These are phyloP conservation scores for Nyleta sp. DNA, from an alignment of 2,888 invertebrate genomes.

Conservation along the genomic window DNA sequence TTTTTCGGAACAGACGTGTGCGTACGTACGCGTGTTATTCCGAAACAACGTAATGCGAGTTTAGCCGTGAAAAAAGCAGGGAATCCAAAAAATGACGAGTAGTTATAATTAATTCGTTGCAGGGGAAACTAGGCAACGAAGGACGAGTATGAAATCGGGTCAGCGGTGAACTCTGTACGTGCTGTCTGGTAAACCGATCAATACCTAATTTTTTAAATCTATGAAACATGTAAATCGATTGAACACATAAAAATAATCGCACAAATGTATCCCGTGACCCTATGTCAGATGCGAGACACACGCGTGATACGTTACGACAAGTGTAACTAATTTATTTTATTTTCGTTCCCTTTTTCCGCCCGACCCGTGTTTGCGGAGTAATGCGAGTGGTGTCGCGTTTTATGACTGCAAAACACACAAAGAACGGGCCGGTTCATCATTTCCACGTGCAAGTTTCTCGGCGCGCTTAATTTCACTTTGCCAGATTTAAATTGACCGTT, in stretches of 20 bases:
- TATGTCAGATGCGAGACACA: not conserved
- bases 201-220: slow-evolving; percentile 66
- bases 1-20: too few species aligned
- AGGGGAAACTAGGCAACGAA: slow-evolving; percentile 65
- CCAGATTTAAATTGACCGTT: slow-evolving; percentile 25
- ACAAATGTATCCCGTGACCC: not conserved
- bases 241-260: slow-evolving; percentile 37
- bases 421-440: slow-evolving; percentile 31
- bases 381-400: slow-evolving; percentile 34
- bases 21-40: too few species aligned
- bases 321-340: slow-evolving; percentile 25
- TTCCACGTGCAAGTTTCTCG: slow-evolving; percentile 17
- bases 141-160: slow-evolving; percentile 67
- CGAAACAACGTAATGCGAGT: too few species aligned
- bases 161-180: slow-evolving; percentile 66
- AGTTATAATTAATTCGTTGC: slow-evolving; percentile 66
- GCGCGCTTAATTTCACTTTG: slow-evolving; percentile 28
- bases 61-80: not conserved
- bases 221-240: slow-evolving; percentile 63
- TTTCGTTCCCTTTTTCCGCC: not conserved
- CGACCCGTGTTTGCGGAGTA: slow-evolving; percentile 7
- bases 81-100: slow-evolving; percentile 55
- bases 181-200: slow-evolving; percentile 68
- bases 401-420: slow-evolving; percentile 35
- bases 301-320: slow-evolving; percentile 6